A percentile compares a stretch with the other conserved stretches of the same genome.
Conservation (phyloP, 1,140 invertebrate species). For the Batillaria attramentaria region DNA sequence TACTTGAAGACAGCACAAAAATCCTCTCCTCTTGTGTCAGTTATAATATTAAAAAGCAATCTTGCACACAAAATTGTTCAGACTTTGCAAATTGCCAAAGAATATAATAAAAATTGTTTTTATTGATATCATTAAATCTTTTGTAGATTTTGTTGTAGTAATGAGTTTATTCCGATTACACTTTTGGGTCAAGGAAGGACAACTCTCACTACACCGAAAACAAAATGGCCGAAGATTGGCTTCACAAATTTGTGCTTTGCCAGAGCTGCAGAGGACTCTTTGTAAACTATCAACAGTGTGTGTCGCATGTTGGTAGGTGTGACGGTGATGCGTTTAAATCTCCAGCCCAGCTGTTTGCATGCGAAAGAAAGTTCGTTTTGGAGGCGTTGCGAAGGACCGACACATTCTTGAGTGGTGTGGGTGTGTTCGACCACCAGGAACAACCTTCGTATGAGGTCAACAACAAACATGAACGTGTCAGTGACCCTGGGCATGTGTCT, state of each 20-base stretch:
- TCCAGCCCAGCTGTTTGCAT: conserved; percentile 24
- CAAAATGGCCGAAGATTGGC: too few relatives aligned
- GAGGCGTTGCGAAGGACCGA: too few relatives aligned
- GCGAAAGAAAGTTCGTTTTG: conserved; percentile 24
- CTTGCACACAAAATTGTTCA: not conserved
- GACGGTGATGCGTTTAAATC: conserved; percentile 31
- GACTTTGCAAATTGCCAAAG: not conserved
- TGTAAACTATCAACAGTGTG: not conserved
- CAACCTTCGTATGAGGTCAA: too few relatives aligned
- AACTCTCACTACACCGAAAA: not conserved
- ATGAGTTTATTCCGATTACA: not conserved
- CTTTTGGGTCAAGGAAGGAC: conserved; percentile 1
- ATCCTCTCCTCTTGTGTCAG: not conserved
- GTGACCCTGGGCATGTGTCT: too few relatives aligned
- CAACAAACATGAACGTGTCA: too few relatives aligned
- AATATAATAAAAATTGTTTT: not conserved
- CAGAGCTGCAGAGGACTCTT: conserved; percentile 24
- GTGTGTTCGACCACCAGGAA: too few relatives aligned
- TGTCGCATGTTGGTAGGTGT: conserved; percentile 1
- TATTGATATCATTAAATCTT: not conserved
- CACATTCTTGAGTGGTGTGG: too few relatives aligned
- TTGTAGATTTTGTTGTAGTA: not conserved
- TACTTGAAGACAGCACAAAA: too few relatives aligned
- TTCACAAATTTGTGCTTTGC: conserved; percentile 10
- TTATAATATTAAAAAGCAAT: not conserved